Evolutionary conservation across 2,888 invertebrate species (phyloP).

Genomic region (Keiferia lycopersicella): DNA sequence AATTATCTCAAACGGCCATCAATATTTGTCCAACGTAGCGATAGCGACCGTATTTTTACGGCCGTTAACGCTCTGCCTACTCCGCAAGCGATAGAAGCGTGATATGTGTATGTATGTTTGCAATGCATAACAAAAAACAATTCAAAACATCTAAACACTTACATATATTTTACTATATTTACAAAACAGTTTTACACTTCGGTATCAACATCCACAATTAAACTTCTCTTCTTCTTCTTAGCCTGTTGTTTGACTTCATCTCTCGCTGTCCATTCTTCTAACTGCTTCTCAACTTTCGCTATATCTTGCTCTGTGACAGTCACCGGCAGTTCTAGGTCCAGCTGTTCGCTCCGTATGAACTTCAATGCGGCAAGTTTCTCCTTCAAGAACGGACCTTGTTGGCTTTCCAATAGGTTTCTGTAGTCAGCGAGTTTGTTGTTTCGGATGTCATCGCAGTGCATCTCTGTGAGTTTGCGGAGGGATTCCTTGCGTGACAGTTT

Average conservation of each 20-base stretch:
- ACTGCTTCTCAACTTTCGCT: conserved; percentile 77
- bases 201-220: conserved; percentile 50
- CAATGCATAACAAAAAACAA: neutral
- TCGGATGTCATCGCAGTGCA: conserved; percentile 86
- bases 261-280: conserved; percentile 72
- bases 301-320: conserved; percentile 87
- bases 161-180: conserved; percentile 16
- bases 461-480: conserved; percentile 85
- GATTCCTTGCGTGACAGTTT: conserved; percentile 87
- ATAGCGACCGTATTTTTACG: too few relatives aligned
- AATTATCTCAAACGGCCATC: too few relatives aligned
- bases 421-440: conserved; percentile 84
- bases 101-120: too few relatives aligned
- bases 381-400: conserved; percentile 87
- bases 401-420: conserved; percentile 83
- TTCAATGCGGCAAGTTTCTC: conserved; percentile 87
- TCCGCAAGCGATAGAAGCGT: too few relatives aligned
- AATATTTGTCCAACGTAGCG: too few relatives aligned
- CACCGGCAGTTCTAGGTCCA: conserved; percentile 82
- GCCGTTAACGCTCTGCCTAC: too few relatives aligned
- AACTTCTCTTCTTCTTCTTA: conserved; percentile 62
- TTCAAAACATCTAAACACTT: conserved; percentile 15
- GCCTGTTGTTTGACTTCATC: conserved; percentile 67
- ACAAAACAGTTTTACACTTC: neutral
- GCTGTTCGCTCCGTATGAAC: conserved; percentile 89